These are phyloP conservation scores for Tenthredo mesomela DNA, from an alignment of 2,888 invertebrate species.

Conservation along the genomic window DNA sequence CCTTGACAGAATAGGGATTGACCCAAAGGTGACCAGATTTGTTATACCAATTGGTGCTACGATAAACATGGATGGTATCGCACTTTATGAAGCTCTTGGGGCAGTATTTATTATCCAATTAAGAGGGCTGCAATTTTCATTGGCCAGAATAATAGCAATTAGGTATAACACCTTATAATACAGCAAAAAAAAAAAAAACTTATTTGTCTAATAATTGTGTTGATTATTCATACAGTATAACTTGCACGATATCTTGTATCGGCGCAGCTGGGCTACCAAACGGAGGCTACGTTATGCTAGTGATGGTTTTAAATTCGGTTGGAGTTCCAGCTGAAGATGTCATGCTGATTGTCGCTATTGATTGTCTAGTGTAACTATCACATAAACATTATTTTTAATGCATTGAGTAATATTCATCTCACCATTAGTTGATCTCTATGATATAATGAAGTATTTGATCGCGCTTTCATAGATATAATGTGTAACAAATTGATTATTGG, in stretches of 20 bases:
- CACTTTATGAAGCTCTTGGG: slow-evolving; percentile 98
- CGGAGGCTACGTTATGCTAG: slow-evolving; percentile 97
- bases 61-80: slow-evolving; percentile 99
- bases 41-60: slow-evolving; percentile 98
- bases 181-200: background rate
- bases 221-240: slow-evolving; percentile 83
- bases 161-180: slow-evolving; percentile 82
- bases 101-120: slow-evolving; percentile 98
- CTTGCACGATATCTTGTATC: slow-evolving; percentile 97
- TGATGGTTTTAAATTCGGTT: slow-evolving; percentile 95
- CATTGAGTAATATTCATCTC: background rate
- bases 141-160: slow-evolving; percentile 94
- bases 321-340: slow-evolving; percentile 95
- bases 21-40: slow-evolving; percentile 94
- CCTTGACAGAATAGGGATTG: slow-evolving; percentile 94
- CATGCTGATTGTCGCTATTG: slow-evolving; percentile 93
- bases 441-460: background rate
- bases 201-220: background rate
- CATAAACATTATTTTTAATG: slow-evolving; percentile 47
- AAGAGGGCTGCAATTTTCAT: slow-evolving; percentile 88
- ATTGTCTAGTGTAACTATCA: slow-evolving; percentile 93
- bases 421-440: background rate
- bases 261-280: slow-evolving; percentile 98
- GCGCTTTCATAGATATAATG: background rate
- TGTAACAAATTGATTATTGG: slow-evolving; percentile 12